phyloP scores from a whole-genome alignment of 1,140 invertebrate species.

The Maconellicoccus hirsutus region DNA sequence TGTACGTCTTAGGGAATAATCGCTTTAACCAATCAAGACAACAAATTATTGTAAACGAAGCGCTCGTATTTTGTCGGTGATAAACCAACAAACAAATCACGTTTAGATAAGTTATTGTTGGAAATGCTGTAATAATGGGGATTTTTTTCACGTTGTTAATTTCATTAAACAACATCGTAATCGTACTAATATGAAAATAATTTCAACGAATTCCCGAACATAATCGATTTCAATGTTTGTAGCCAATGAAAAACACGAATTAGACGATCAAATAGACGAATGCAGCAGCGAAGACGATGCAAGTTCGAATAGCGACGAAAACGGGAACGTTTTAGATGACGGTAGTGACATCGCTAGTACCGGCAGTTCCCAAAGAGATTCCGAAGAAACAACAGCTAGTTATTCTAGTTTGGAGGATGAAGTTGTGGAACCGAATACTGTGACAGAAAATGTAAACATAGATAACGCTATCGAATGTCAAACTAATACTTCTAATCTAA shows the following conservation, averaged over 20 bases:
- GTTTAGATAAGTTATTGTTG: no score
- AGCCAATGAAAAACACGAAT: background rate
- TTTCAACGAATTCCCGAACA: no score
- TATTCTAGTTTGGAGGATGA: conserved; percentile 40
- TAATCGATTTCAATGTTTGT: background rate
- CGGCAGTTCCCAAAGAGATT: conserved; percentile 13
- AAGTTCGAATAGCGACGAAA: conserved; percentile 28
- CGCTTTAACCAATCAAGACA: no score
- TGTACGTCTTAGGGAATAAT: no score
- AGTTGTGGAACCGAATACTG: conserved; percentile 30
- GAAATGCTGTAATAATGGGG: no score
- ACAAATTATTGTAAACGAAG: no score
- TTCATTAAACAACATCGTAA: no score
- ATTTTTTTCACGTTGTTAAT: no score
- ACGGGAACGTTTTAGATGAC: conserved; percentile 20
- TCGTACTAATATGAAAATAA: no score
- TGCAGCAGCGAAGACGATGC: conserved; percentile 27
- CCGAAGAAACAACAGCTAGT: conserved; percentile 36
- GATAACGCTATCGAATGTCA: background rate
- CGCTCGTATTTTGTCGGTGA: no score
- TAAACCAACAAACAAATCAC: no score
- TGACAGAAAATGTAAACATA: background rate
- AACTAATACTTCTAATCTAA: background rate
- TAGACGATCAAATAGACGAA: background rate
- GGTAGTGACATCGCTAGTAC: conserved; percentile 29